Base-by-base conservation (phyloP, 1,140 invertebrate species). In the Ostrea denselamellosa region DNA sequence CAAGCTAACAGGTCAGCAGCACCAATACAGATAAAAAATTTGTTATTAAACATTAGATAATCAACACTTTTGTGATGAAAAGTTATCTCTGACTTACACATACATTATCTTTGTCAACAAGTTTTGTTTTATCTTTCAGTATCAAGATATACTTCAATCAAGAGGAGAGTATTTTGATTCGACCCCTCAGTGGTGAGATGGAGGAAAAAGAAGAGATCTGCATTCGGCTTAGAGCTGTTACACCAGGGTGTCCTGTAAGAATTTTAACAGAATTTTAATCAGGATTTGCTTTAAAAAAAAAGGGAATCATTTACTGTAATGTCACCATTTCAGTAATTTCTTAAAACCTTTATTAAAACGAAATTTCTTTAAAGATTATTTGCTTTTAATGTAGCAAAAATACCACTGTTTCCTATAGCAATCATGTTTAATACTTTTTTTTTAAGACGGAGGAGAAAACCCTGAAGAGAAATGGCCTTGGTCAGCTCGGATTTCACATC, bases 401-500 rank as follows among this genome's bases (percentile, higher is more conserved):
- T 5, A 44, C 34, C 34, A 44, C 2, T 44, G 34, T 44, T 44
- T 44, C 1, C 34, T 44, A 2, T 44, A 44, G 5, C 34, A 44
- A 44, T 44, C 2, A 44, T 44, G 34, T 44, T 5, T 44, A 44
- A 28, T 81, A 81, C 22, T 68, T 90, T 34, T 83, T 52, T 12
- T 91, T 92, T n/a, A 90, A 95, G 94, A 95, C 95, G 0, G 96
- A 97, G 86, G 97, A 98, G 92, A 95, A 97, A 92, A 97, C 96
- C 77, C 95, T 97, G 90, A 96, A 96, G 89, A 95, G 98, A 25
- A 98, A 98, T 93, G 96, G 96, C 71, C 95, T 97, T 68, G 97
- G 97, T 58, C 98, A 99, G 93, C 96, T 99, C 56, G 98, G 98
- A 51, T 99, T 99, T 95, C 98, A 99, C 94, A 98, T 99, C 34